Percentiles rank a stretch among this genome's conserved stretches.
phyloP scores from a whole-genome alignment of 1,140 invertebrate genomes.

The Rhizoglyphus robini region DNA sequence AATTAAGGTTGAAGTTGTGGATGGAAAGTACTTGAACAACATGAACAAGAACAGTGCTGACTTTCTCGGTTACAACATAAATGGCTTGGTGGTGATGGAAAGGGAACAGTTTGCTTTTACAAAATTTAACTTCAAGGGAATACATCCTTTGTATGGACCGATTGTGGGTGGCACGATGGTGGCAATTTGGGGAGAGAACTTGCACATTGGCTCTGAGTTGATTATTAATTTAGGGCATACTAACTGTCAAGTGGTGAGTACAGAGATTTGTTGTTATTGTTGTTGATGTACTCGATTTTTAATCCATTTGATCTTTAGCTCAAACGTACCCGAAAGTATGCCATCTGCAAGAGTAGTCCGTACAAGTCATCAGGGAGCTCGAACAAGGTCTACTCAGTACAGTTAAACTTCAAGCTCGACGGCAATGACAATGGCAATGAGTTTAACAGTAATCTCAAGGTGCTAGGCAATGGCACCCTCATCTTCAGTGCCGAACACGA shows the following conservation, averaged over 20 bases:
- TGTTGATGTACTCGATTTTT: background rate
- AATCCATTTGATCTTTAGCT: background rate
- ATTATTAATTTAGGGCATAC: background rate
- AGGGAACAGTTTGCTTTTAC: background rate
- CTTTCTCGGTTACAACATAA: background rate
- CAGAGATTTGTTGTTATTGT: background rate
- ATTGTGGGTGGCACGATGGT: background rate
- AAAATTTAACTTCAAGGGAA: background rate
- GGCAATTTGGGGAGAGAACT: background rate
- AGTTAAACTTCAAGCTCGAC: background rate
- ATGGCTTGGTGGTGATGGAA: background rate
- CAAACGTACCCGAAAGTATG: background rate
- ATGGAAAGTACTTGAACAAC: background rate
- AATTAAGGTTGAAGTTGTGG: background rate
- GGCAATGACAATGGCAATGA: background rate
- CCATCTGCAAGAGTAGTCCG: background rate
- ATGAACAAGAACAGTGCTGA: background rate
- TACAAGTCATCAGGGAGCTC: too few species aligned
- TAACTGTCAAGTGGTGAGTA: background rate
- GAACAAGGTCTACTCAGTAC: background rate
- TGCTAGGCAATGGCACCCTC: background rate
- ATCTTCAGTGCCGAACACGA: background rate
- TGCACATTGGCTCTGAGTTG: background rate
- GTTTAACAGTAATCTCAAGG: background rate
- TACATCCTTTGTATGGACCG: slow-evolving; percentile 1